phyloP scores from a whole-genome alignment of 2,888 invertebrate species.

The Pterostichus madidus region DNA sequence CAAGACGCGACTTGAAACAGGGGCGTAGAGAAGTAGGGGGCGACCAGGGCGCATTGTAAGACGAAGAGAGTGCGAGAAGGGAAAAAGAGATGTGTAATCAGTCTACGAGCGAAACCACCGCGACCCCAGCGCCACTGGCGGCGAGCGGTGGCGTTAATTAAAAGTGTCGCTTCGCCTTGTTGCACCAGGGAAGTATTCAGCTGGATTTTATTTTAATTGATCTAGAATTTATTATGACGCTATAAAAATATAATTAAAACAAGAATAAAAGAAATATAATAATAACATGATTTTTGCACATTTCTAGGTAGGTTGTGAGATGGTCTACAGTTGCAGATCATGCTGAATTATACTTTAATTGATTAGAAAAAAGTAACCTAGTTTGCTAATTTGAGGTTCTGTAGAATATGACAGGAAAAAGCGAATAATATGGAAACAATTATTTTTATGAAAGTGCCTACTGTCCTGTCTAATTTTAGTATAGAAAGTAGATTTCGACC shows the following conservation, averaged over 20 bases:
- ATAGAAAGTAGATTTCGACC: no score
- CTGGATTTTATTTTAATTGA: background rate
- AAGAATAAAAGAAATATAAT: background rate
- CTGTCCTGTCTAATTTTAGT: no score
- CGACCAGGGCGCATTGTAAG: constrained; percentile 21
- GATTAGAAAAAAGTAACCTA: no score
- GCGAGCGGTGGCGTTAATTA: constrained; percentile 66
- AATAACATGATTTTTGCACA: no score
- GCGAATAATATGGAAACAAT: no score
- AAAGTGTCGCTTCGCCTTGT: constrained; percentile 66
- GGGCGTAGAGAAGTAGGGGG: background rate
- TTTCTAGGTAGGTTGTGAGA: no score
- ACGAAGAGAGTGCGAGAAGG: constrained; percentile 32
- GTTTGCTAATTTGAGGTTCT: no score
- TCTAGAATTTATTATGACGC: background rate
- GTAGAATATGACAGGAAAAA: no score
- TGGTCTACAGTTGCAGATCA: no score
- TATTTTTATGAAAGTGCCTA: no score
- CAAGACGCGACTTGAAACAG: background rate
- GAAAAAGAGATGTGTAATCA: constrained; percentile 66
- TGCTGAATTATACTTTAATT: no score
- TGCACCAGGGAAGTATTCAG: constrained; percentile 25
- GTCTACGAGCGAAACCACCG: constrained; percentile 66
- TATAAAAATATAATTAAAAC: background rate
- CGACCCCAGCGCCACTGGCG: constrained; percentile 54